A percentile compares a stretch with the other conserved stretches of the same genome.
phyloP scores from a whole-genome alignment of 2,113 vertebrate genomes.

The Solea senegalensis region DNA sequence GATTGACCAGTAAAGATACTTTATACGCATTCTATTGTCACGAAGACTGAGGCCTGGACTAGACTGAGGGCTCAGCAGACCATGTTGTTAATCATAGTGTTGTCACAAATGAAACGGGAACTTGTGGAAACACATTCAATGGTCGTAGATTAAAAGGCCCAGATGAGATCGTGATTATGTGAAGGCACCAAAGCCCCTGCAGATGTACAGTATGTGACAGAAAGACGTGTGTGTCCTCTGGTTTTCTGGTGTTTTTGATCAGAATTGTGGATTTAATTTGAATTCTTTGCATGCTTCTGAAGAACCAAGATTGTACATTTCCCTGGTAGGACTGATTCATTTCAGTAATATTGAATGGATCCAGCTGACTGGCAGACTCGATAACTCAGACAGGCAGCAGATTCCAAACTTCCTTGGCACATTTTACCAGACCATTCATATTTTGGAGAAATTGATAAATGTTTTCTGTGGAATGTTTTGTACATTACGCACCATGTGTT shows the following conservation, averaged over 20 bases:
- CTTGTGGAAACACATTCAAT: neutral
- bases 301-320: neutral
- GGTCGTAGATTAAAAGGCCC: neutral
- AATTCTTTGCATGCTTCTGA: neutral
- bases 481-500: neutral
- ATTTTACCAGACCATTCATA: neutral
- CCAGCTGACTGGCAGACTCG: neutral
- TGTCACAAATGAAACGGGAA: neutral
- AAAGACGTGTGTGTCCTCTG: neutral
- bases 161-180: neutral
- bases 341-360: neutral
- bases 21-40: too few relatives aligned
- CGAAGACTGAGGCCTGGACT: too few relatives aligned
- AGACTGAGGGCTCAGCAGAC: neutral
- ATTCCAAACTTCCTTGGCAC: neutral
- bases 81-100: neutral
- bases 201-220: neutral
- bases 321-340: neutral
- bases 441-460: neutral
- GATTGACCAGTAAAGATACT: too few relatives aligned
- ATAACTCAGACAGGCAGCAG: neutral
- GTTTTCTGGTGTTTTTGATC: neutral
- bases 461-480: constrained; percentile 3
- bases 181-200: neutral
- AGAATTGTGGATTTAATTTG: neutral